Conservation (phyloP, 2,888 invertebrate genomes). For the Lasius fuliginosus region DNA sequence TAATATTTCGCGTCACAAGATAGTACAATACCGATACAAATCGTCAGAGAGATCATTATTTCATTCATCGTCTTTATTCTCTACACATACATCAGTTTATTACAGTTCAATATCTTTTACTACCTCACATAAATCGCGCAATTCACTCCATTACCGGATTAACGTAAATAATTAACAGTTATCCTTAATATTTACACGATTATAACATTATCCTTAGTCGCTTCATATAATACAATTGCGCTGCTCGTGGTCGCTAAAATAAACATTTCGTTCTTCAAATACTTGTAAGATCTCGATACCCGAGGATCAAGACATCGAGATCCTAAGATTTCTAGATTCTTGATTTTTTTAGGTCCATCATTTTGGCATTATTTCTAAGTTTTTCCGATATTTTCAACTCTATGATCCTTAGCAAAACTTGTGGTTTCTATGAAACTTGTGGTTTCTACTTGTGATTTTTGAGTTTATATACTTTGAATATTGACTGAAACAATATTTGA, state of each 20-base stretch:
- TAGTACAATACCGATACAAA: conserved; percentile 20
- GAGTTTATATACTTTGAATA: neutral
- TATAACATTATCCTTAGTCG: conserved; percentile 68
- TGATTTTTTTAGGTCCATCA: neutral
- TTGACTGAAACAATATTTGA: neutral
- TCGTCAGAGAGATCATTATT: conserved; percentile 19
- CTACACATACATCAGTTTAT: conserved; percentile 73
- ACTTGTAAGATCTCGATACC: conserved; percentile 4
- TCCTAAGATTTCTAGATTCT: neutral
- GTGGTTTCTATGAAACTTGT: neutral
- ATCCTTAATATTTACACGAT: conserved; percentile 75
- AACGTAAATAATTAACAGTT: conserved; percentile 74
- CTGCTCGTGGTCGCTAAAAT: conserved; percentile 60
- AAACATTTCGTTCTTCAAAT: conserved; percentile 44
- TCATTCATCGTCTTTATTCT: conserved; percentile 71
- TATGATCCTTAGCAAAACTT: neutral
- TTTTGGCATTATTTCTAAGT: neutral
- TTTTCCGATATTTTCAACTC: neutral
- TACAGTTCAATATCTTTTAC: conserved; percentile 68
- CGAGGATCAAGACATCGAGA: neutral
- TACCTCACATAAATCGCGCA: conserved; percentile 71
- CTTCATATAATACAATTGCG: conserved; percentile 75
- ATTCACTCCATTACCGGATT: conserved; percentile 69
- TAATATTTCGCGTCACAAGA: conserved; percentile 11
- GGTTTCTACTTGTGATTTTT: neutral